Conservation (phyloP, 2,113 vertebrate species). For the Corythaixoides concolor region DNA sequence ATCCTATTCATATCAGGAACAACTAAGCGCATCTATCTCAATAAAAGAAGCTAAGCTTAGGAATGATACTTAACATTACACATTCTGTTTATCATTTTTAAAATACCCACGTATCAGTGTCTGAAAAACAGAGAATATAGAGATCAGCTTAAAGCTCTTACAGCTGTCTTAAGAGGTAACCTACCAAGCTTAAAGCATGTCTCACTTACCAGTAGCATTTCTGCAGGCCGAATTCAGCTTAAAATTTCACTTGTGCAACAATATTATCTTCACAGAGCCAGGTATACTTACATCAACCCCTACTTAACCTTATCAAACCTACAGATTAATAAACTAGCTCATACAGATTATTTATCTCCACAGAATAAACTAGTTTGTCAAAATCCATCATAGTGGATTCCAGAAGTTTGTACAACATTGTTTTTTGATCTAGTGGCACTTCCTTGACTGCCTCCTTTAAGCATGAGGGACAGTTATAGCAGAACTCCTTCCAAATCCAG, state of each 20-base stretch:
- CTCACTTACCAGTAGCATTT: slow-evolving; percentile 48
- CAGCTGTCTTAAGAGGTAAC: neutral
- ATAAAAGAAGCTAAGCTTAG: neutral
- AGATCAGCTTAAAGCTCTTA: neutral
- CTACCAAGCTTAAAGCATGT: neutral
- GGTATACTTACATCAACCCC: neutral
- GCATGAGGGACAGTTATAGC: neutral
- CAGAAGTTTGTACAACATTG: neutral
- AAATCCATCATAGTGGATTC: neutral
- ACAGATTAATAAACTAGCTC: neutral
- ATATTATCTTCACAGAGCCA: neutral
- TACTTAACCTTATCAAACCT: neutral
- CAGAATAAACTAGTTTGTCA: neutral
- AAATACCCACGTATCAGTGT: neutral
- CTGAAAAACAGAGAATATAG: neutral
- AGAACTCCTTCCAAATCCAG: neutral
- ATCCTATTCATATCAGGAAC: neutral
- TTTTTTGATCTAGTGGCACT: neutral
- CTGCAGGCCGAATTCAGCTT: neutral
- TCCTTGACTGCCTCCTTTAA: neutral
- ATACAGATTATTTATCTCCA: neutral
- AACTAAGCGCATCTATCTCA: neutral
- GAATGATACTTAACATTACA: neutral
- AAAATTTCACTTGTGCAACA: neutral
- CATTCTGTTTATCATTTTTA: neutral